Conservation (phyloP, 2,797 vertebrate genomes). For the Melanotaenia nigrans region DNA sequence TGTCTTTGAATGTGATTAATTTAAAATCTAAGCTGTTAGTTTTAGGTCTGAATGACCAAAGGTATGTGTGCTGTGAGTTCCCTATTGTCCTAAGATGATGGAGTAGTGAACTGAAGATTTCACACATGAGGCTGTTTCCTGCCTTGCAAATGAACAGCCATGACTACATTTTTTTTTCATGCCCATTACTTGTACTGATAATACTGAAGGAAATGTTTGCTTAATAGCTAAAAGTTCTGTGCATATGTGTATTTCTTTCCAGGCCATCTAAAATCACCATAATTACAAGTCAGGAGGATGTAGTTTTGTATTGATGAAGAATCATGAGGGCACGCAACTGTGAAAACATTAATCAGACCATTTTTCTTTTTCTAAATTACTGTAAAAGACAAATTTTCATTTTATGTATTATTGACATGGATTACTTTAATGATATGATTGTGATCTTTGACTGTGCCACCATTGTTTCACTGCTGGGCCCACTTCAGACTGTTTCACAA, state of each 20-base stretch:
- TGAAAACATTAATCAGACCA: no score
- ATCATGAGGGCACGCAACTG: no score
- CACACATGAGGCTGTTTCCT: background rate
- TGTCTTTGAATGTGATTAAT: constrained; percentile 16
- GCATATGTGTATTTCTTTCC: background rate
- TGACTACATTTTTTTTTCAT: background rate
- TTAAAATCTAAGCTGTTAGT: constrained; percentile 25
- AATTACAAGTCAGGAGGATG: no score
- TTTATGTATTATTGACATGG: no score
- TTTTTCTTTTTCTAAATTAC: no score
- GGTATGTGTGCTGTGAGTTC: background rate
- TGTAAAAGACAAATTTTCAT: no score
- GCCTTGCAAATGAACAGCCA: background rate
- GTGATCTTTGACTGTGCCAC: background rate
- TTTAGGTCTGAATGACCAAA: constrained; percentile 3
- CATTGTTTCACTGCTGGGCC: background rate
- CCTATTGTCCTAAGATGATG: constrained; percentile 10
- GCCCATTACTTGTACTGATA: background rate
- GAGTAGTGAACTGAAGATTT: background rate
- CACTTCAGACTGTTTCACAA: background rate
- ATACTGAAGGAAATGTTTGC: background rate
- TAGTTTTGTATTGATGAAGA: no score
- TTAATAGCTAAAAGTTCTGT: background rate
- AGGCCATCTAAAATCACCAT: no score
- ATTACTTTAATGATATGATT: no score